Evolutionary conservation across 2,113 vertebrate genomes (phyloP), one percentile per base, ranked within the genome.

Genomic region (Bubalus kerabau): DNA sequence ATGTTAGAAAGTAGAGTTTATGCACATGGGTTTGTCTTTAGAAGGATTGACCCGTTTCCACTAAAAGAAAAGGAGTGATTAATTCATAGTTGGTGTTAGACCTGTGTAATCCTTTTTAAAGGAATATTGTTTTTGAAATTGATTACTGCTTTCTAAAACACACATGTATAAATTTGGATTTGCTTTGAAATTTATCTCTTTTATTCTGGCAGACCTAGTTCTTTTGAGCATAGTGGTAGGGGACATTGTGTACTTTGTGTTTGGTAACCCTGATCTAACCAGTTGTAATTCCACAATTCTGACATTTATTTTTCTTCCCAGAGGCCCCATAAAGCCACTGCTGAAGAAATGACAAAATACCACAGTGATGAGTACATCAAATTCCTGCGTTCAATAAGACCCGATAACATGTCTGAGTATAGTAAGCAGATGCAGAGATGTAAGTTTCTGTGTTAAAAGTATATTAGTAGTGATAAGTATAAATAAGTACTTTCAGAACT

Each of bases 381-480:
- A 96, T 99, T 99, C 98, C 98, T 99, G 10, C 98, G 99, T 93
- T 99, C 99, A 28, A 99, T 99, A 98, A 99, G 99, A 85, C 99
- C 99, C 97, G 99, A 99, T 96, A 99, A 99, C 91, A 99, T 99
- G 99, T 99, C 99, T 46, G 99, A 99, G 96, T 99, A 99, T 98
- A 99, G 99, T 99, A 99, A 99, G 97, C 99, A 99, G 97, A 99
- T 99, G 99, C 99, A 99, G 96, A 99, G 99, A 99, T 99, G 99
- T 99, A 99, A 98, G 99, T 99, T 96, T 96, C 36, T 82, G 2
- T 24, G 0, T 96, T 95, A 92, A 94, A 94, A 59, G 16, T 54
- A 12, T 92, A 26, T 92, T 92, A 82, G 12, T 87, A 40, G n/a
- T 97, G 30, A 46, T 60, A 91, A 92, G 54, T 85, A 23, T 67